A percentile compares a stretch with the other conserved stretches of the same genome.
Conservation (phyloP, 2,113 vertebrate species). For the Aix galericulata region DNA sequence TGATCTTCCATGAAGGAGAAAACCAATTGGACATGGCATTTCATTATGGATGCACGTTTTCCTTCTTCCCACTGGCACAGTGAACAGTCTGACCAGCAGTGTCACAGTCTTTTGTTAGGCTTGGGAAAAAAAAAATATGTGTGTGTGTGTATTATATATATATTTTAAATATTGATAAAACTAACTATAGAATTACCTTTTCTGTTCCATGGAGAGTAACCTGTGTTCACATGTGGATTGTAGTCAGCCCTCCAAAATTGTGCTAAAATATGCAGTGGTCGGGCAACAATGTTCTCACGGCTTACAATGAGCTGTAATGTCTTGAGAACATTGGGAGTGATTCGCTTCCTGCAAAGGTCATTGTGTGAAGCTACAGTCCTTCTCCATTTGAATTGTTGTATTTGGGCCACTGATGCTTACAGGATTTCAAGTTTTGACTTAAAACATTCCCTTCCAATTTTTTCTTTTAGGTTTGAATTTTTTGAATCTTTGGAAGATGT, state of each 20-base stretch:
- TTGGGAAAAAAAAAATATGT: not conserved
- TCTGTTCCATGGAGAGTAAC: not conserved
- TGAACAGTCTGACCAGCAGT: not conserved
- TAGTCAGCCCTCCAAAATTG: not conserved
- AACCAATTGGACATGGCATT: not conserved
- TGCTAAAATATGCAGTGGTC: not conserved
- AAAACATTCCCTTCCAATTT: not conserved
- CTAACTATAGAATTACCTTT: not conserved
- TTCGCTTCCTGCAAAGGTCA: not conserved
- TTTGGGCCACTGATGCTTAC: not conserved
- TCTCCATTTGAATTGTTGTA: not conserved
- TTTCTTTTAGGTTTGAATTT: slow-evolving; percentile 87
- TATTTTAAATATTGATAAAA: not conserved
- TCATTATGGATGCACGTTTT: not conserved
- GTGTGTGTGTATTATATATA: too few relatives aligned
- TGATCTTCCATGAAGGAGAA: not conserved
- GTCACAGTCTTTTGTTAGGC: not conserved
- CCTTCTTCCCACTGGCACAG: rapidly evolving
- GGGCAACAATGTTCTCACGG: not conserved
- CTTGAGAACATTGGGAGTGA: not conserved
- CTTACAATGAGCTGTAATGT: not conserved
- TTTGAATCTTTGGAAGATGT: slow-evolving; percentile 84
- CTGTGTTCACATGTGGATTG: not conserved
- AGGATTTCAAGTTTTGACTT: not conserved
- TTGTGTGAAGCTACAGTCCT: not conserved